A percentile compares a stretch with the other conserved stretches of the same genome.
phyloP scores from a whole-genome alignment of 2,113 vertebrate genomes.

The Acrocephalus arundinaceus region DNA sequence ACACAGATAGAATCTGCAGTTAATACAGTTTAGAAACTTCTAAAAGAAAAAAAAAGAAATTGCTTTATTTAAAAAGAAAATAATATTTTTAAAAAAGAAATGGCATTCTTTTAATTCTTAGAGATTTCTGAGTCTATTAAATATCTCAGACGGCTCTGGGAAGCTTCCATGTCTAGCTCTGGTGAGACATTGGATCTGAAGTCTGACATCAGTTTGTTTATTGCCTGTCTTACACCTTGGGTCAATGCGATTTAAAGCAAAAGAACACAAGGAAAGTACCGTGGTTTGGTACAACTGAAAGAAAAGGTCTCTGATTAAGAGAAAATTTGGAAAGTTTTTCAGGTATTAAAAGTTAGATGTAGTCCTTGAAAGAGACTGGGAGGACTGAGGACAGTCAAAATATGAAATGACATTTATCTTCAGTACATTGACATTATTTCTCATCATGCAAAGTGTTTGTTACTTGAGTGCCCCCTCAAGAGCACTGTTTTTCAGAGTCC shows the following conservation, averaged over 20 bases:
- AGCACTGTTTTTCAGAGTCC: not conserved
- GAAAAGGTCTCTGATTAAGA: not conserved
- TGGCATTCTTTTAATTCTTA: not conserved
- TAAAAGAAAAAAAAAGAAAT: not conserved
- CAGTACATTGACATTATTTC: not conserved
- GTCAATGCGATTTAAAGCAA: not conserved
- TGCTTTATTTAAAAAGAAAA: not conserved
- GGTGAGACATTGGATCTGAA: not conserved
- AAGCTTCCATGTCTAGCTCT: not conserved
- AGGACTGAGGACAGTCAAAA: not conserved
- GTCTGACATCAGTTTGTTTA: not conserved
- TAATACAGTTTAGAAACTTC: not conserved
- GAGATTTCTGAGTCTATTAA: not conserved
- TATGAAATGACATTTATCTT: not conserved
- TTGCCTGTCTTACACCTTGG: not conserved
- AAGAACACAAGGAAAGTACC: not conserved
- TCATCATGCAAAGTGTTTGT: not conserved
- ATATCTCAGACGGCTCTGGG: not conserved
- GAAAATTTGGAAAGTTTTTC: not conserved
- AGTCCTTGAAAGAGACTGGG: not conserved
- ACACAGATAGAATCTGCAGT: not conserved
- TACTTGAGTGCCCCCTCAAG: not conserved
- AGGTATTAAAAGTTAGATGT: not conserved
- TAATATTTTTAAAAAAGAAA: not conserved
- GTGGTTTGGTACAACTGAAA: not conserved